Evolutionary conservation across 2,113 vertebrate species (phyloP).

Genomic region (Nasalis larvatus): DNA sequence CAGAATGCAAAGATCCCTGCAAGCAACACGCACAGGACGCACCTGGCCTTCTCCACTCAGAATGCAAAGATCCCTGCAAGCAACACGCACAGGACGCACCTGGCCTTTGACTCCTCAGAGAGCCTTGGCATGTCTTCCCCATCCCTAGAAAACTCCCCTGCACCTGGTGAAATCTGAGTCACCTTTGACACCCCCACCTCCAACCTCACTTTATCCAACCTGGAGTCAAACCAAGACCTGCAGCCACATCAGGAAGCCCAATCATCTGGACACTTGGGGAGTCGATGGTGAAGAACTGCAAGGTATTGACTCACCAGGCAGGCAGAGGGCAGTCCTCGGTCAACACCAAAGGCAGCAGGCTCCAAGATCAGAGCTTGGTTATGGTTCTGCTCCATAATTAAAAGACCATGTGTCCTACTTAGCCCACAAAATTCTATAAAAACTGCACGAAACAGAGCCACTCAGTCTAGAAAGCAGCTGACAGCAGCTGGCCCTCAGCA

Average conservation of each 20-base stretch:
- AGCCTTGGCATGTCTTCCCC: accelerated
- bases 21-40: accelerated
- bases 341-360: accelerated
- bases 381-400: too few relatives aligned
- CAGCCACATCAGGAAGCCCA: accelerated
- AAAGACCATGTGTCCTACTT: accelerated
- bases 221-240: background rate
- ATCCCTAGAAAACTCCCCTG: background rate
- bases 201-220: background rate
- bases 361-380: accelerated
- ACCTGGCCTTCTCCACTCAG: accelerated
- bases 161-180: too few relatives aligned
- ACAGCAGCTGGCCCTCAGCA: accelerated
- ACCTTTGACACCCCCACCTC: accelerated
- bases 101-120: accelerated
- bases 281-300: accelerated
- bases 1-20: accelerated
- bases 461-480: background rate
- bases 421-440: too few relatives aligned
- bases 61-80: accelerated
- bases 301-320: background rate
- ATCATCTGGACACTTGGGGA: accelerated
- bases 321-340: background rate
- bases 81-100: accelerated
- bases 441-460: accelerated